phyloP scores from a whole-genome alignment of 53 echinoderm and acorn worm species.

The Astropecten irregularis region DNA sequence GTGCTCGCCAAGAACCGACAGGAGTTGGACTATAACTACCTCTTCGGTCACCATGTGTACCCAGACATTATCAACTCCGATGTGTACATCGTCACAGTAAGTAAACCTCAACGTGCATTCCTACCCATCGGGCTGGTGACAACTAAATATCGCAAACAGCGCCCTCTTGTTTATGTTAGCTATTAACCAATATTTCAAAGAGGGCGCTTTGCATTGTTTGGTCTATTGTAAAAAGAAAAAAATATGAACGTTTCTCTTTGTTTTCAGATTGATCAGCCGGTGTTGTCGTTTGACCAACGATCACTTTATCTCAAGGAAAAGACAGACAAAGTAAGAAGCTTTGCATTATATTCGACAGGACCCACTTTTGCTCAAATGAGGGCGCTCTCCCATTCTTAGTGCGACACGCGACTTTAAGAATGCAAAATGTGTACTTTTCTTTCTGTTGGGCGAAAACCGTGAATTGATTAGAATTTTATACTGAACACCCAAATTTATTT shows the following conservation, averaged over 20 bases:
- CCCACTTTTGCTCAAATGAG: too few relatives aligned
- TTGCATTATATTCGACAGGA: background rate
- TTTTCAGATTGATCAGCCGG: slow-evolving; percentile 59
- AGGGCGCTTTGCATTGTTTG: background rate
- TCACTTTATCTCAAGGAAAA: slow-evolving; percentile 60
- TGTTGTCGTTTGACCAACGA: slow-evolving; percentile 12
- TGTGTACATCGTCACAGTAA: slow-evolving; percentile 70
- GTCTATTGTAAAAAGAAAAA: too few relatives aligned
- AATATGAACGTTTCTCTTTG: too few relatives aligned
- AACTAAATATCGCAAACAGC: background rate
- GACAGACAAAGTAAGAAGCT: slow-evolving; percentile 71
- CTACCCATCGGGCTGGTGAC: too few relatives aligned
- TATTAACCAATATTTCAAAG: background rate
- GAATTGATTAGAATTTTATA: too few relatives aligned
- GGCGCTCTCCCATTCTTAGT: too few relatives aligned
- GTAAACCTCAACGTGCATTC: slow-evolving; percentile 2
- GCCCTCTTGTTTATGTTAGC: too few relatives aligned
- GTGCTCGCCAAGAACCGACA: slow-evolving; percentile 50
- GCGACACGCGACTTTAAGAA: too few relatives aligned
- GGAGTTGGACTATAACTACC: slow-evolving; percentile 68
- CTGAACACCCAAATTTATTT: too few relatives aligned
- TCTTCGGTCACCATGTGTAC: slow-evolving; percentile 61
- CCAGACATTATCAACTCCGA: slow-evolving; percentile 69
- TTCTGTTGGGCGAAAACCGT: too few relatives aligned
- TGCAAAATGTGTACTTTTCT: too few relatives aligned